Base-by-base conservation (phyloP, 1,140 invertebrate species). In the Hetaerina americana region DNA sequence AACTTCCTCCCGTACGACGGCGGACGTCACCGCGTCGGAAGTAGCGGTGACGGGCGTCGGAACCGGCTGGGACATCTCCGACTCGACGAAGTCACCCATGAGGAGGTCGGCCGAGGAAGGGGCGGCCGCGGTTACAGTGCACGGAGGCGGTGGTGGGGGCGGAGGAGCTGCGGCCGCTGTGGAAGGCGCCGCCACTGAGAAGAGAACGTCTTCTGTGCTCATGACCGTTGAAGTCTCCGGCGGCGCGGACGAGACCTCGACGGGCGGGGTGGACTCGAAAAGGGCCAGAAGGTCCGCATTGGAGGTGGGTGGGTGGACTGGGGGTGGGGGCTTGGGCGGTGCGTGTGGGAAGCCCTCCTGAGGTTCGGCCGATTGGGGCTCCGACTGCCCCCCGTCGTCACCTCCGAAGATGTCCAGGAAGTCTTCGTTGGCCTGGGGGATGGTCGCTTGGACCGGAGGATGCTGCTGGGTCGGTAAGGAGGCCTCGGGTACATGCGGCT, bases 301-400 rank as follows among this genome's bases (percentile, higher is more conserved):
- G 12, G 78, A 78, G 57, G 77, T 76, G 0, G 76, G 18, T 73
- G 8, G 68, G 24, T 28, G 6, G 26, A 0, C n/a, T 75, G 77
- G 6, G 27, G 70, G 40, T 26, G 8, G 69, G 66, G 79, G 77
- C 26, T 82, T 80, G 5, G 77, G 72, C 27, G 78, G 72, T 3
- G 82, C 74, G 67, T 83, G 81, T 3, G 81, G 80, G 10, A 83
- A 78, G 71, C 77, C 80, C 27, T 76, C 76, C 28, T 82, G 10
- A 26, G 75, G 69, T 27, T 57, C 69, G 26, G 68, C 27, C 22
- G 28, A 68, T 18, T 25, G 72, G 6, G 49, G 49, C 67, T 68
- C 26, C 67, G 26, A 28, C 18, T 25, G 67, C 1, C 25, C 12
- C 49, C 22, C 49, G 49, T 25, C 27, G 26, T 66, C 24, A 66